phyloP scores from a whole-genome alignment of 2,797 vertebrate species.

The Eospalax fontanierii region DNA sequence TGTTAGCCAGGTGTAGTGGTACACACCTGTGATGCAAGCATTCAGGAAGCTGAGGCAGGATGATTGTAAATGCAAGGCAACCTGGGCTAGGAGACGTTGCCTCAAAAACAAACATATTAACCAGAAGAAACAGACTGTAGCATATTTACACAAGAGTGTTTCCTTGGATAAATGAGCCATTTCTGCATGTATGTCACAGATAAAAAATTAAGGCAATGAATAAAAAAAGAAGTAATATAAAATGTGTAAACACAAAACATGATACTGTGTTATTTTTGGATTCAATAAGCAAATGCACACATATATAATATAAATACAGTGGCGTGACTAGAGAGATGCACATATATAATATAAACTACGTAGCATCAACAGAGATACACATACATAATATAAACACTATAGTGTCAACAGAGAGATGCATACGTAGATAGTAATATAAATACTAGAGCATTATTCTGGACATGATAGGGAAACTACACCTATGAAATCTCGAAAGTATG shows the following conservation, averaged over 20 bases:
- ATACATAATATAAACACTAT: neutral
- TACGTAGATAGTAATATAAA: neutral
- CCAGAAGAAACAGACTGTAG: neutral
- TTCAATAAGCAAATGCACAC: neutral
- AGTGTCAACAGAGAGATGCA: no score
- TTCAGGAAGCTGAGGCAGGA: neutral
- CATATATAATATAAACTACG: neutral
- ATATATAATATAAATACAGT: neutral
- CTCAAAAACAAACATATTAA: neutral
- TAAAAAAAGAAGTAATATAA: conserved; percentile 2
- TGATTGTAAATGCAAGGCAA: no score
- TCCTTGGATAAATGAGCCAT: neutral
- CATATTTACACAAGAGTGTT: neutral
- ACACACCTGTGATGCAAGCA: neutral
- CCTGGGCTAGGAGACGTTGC: neutral
- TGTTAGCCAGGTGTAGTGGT: neutral
- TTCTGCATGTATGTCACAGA: neutral
- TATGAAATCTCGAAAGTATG: no score
- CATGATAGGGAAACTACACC: no score
- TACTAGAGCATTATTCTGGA: neutral
- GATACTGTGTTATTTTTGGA: neutral
- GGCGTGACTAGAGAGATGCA: neutral
- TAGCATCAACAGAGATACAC: neutral
- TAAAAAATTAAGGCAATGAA: conserved; percentile 34
- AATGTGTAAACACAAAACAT: neutral